A percentile compares a stretch with the other conserved stretches of the same genome.
These are phyloP conservation scores for Oncorhynchus keta DNA, from an alignment of 2,113 vertebrate species.

Conservation along the genomic window DNA sequence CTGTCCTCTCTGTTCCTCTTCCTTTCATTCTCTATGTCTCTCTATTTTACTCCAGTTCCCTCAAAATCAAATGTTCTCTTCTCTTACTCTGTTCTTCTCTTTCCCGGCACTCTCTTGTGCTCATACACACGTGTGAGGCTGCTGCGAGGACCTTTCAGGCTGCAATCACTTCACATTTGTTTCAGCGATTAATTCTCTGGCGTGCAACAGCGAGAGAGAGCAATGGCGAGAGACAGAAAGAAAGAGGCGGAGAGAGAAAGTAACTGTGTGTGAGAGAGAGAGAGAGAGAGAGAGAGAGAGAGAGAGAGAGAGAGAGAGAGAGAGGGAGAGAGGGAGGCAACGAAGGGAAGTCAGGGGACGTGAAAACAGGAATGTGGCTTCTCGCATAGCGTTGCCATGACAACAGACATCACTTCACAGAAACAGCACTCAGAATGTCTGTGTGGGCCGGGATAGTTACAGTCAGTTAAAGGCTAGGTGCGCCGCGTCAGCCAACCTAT, in stretches of 20 bases:
- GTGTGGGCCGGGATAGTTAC: constrained; percentile 70
- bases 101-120: constrained; percentile 47
- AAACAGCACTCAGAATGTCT: constrained; percentile 70
- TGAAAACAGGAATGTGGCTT: constrained; percentile 43
- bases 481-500: constrained; percentile 45
- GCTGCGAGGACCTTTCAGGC: constrained; percentile 51
- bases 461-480: constrained; percentile 58
- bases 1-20: background rate
- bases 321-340: constrained; percentile 27
- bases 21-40: background rate
- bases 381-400: constrained; percentile 72
- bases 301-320: constrained; percentile 15
- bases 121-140: constrained; percentile 43
- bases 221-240: constrained; percentile 42
- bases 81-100: background rate
- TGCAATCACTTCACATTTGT: constrained; percentile 73
- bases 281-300: constrained; percentile 19
- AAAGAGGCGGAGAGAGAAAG: constrained; percentile 52
- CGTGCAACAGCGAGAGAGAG: constrained; percentile 48
- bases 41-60: background rate
- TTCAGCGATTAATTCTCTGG: constrained; percentile 66
- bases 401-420: constrained; percentile 77
- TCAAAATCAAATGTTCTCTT: background rate
- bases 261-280: constrained; percentile 8
- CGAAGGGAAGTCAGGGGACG: constrained; percentile 61